phyloP scores from a whole-genome alignment of 2,797 vertebrate genomes.

The Lithobates sylvaticus region DNA sequence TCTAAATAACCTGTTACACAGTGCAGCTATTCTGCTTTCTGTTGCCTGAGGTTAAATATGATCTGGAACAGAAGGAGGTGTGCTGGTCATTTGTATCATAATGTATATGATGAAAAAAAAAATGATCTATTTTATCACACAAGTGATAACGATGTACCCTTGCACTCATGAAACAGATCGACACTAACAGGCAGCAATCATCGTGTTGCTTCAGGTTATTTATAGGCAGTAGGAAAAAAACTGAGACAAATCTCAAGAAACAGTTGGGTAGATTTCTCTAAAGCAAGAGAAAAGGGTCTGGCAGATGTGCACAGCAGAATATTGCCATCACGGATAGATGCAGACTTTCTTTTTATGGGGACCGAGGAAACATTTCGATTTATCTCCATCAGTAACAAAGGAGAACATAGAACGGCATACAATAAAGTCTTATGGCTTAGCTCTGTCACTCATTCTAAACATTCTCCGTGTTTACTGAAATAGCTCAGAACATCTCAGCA shows the following conservation, averaged over 20 bases:
- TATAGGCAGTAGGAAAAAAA: conserved; percentile 39
- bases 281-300: conserved; percentile 43
- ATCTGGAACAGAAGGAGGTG: background rate
- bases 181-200: conserved; percentile 6
- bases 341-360: conserved; percentile 31
- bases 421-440: conserved; percentile 32
- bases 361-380: conserved; percentile 25
- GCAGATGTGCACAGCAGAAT: conserved; percentile 50
- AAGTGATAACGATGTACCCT: conserved; percentile 24
- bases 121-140: background rate
- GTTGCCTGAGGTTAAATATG: background rate
- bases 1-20: background rate
- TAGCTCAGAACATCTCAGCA: background rate
- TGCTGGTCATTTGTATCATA: background rate
- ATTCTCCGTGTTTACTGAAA: conserved; percentile 14
- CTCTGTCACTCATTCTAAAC: conserved; percentile 14
- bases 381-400: conserved; percentile 37
- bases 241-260: conserved; percentile 40
- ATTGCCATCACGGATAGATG: conserved; percentile 42
- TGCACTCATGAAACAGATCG: conserved; percentile 14
- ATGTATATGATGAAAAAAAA: background rate
- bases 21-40: background rate
- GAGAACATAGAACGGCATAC: conserved; percentile 14
- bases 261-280: conserved; percentile 53
- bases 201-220: conserved; percentile 51